Conservation (phyloP, 2,888 invertebrate genomes). For the Mesorhabditis spiculigera region DNA sequence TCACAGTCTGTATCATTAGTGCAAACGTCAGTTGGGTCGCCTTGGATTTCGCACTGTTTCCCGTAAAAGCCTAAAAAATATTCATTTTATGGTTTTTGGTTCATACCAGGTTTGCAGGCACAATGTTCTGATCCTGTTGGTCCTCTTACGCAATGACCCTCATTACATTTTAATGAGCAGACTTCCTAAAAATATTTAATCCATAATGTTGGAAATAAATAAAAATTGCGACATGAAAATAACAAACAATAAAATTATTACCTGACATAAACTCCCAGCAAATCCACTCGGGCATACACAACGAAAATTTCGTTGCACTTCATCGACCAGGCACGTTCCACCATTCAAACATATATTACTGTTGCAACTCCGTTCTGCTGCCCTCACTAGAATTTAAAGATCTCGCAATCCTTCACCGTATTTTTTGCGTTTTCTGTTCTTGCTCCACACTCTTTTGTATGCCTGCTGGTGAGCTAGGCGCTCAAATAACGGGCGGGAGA, state of each 20-base stretch:
- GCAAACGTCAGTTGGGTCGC: constrained; percentile 10
- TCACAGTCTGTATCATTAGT: constrained; percentile 20
- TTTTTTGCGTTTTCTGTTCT: too few species aligned
- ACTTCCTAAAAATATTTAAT: constrained; percentile 29
- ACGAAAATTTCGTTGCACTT: constrained; percentile 36
- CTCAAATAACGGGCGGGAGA: too few species aligned
- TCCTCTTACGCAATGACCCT: constrained; percentile 32
- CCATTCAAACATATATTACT: constrained; percentile 45
- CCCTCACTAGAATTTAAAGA: neutral
- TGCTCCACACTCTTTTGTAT: too few species aligned
- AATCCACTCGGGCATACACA: constrained; percentile 42
- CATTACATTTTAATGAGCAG: constrained; percentile 27
- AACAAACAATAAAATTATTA: neutral
- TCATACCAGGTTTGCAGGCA: constrained; percentile 26
- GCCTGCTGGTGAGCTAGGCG: too few species aligned
- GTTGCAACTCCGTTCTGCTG: constrained; percentile 23
- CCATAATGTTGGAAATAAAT: constrained; percentile 7
- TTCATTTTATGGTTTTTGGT: neutral
- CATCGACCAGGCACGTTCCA: constrained; percentile 41
- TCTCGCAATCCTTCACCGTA: too few species aligned
- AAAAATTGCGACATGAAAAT: constrained; percentile 7
- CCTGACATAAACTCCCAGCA: constrained; percentile 19
- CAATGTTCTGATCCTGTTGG: constrained; percentile 28
- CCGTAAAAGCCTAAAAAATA: constrained; percentile 18
- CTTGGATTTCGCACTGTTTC: neutral